Conservation (phyloP, 2,888 invertebrate genomes). For the Branchellion lobata region DNA sequence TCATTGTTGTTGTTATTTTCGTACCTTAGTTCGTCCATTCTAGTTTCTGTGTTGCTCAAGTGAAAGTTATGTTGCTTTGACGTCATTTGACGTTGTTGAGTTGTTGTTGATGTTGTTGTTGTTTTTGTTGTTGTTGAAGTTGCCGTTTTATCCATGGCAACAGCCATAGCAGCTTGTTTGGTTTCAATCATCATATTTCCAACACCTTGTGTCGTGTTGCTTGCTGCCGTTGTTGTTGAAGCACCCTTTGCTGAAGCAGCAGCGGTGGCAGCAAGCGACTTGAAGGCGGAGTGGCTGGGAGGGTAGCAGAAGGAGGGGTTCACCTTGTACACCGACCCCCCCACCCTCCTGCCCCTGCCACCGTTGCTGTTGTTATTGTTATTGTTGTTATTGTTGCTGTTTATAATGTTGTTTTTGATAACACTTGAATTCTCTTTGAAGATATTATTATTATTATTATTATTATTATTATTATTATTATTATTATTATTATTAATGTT, state of each 20-base stretch:
- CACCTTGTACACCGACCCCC: constrained; percentile 27
- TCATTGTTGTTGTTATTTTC: background rate
- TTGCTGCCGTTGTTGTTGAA: too few relatives aligned
- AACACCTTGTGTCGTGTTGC: too few relatives aligned
- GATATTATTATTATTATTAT: too few relatives aligned
- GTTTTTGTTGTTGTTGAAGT: too few relatives aligned
- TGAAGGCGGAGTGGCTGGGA: constrained; percentile 16
- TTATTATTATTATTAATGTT: background rate
- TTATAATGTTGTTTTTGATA: background rate
- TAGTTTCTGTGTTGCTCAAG: background rate
- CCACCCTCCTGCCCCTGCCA: background rate
- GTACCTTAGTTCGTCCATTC: background rate
- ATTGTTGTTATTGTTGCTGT: constrained; percentile 23
- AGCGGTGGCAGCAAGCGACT: too few relatives aligned
- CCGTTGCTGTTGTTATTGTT: constrained; percentile 13
- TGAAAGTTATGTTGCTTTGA: too few relatives aligned
- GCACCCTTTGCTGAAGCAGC: too few relatives aligned
- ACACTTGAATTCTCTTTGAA: background rate
- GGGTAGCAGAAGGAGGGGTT: constrained; percentile 30
- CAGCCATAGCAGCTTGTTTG: too few relatives aligned
- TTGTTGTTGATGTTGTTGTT: background rate
- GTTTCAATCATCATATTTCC: too few relatives aligned
- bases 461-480: constrained; percentile 6
- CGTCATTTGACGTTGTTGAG: background rate
- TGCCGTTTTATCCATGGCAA: too few relatives aligned